Percentiles rank a stretch among this genome's conserved stretches.
These are phyloP conservation scores for Anguilla japonica DNA, from an alignment of 2,113 vertebrate genomes.

Conservation along the genomic window DNA sequence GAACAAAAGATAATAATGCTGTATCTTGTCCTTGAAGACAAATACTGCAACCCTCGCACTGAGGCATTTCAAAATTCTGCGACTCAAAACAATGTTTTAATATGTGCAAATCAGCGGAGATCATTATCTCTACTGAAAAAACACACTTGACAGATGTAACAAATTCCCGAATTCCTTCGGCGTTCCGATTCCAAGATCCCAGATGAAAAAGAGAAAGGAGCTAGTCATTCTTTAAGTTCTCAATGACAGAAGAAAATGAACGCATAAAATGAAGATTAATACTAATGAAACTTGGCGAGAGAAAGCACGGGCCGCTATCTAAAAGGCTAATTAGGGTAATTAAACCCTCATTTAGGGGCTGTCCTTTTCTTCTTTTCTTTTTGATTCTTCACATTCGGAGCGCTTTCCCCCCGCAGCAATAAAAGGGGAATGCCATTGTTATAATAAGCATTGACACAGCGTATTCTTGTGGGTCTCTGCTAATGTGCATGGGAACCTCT, in stretches of 20 bases:
- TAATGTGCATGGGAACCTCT: not conserved
- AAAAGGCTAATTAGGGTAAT: not conserved
- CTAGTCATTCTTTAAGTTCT: not conserved
- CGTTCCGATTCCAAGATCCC: not conserved
- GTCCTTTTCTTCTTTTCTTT: not conserved
- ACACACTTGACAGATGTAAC: not conserved
- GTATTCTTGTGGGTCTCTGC: not conserved
- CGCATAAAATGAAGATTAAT: slow-evolving; percentile 14
- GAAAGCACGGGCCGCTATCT: not conserved
- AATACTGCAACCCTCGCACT: not conserved
- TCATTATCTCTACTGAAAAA: slow-evolving; percentile 12
- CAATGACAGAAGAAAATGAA: not conserved
- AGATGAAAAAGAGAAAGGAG: not conserved
- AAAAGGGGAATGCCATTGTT: not conserved
- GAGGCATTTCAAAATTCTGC: not conserved
- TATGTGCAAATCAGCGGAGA: slow-evolving; percentile 6
- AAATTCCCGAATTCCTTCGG: not conserved
- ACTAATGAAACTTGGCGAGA: not conserved
- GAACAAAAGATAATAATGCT: slow-evolving; percentile 4
- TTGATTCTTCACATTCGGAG: not conserved
- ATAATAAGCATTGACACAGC: not conserved
- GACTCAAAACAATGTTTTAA: not conserved
- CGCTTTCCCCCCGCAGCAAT: not conserved
- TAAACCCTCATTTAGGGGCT: not conserved
- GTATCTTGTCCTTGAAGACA: slow-evolving; percentile 21